Evolutionary conservation across 2,888 invertebrate genomes (phyloP).

Genomic region (Gnatocerus cornutus): DNA sequence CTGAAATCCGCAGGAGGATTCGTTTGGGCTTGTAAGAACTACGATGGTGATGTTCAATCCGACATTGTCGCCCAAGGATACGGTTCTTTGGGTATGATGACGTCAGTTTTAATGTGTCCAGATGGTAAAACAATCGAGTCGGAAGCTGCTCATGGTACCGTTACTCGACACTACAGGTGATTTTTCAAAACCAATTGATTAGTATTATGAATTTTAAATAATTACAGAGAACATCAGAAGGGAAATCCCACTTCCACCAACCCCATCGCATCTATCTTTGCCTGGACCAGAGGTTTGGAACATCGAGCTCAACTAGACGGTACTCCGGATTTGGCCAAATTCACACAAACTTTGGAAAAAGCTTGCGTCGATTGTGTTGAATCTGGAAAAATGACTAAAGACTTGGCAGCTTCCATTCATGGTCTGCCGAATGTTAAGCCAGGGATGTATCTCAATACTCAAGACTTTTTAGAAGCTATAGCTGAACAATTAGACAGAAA

Average conservation of each 20-base stretch:
- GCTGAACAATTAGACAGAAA: conserved; percentile 79
- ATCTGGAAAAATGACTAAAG: conserved; percentile 89
- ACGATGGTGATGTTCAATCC: conserved; percentile 93
- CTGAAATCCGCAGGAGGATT: conserved; percentile 90
- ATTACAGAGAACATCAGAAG: conserved; percentile 85
- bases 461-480: conserved; percentile 90
- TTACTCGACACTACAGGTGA: conserved; percentile 87
- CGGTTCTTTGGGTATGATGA: conserved; percentile 93
- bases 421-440: conserved; percentile 87
- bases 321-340: conserved; percentile 83
- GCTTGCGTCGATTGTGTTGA: conserved; percentile 89
- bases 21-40: conserved; percentile 95
- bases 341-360: conserved; percentile 81
- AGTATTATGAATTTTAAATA: no score
- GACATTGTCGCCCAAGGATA: conserved; percentile 87
- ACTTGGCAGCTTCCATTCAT: conserved; percentile 86
- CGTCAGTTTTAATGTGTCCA: conserved; percentile 91
- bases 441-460: conserved; percentile 87
- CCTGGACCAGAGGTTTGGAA: conserved; percentile 89
- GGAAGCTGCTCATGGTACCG: conserved; percentile 94
- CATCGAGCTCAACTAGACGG: conserved; percentile 89
- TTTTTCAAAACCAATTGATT: no score
- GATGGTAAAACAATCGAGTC: conserved; percentile 92
- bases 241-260: conserved; percentile 92
- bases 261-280: conserved; percentile 93